A percentile compares a stretch with the other conserved stretches of the same genome.
Evolutionary conservation across 2,113 vertebrate genomes (phyloP).

Genomic region (Alouatta palliata): DNA sequence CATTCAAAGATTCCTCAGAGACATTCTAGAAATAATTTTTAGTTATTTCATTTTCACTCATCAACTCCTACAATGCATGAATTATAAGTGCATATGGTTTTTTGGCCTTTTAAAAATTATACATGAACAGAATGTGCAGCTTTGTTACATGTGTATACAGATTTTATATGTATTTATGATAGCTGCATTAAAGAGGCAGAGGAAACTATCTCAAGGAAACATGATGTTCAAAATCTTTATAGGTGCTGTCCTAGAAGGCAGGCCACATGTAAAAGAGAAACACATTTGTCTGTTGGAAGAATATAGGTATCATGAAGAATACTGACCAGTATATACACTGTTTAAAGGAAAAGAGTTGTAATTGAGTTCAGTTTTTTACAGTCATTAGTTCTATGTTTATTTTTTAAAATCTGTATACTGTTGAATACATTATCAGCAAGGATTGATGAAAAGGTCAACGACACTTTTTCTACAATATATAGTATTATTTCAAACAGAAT

Average conservation of each 20-base stretch:
- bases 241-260: not conserved
- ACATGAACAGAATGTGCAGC: too few species aligned
- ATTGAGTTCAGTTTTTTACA: not conserved
- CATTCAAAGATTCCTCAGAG: not conserved
- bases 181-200: not conserved
- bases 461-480: slow-evolving; percentile 18
- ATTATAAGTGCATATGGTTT: not conserved
- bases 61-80: not conserved
- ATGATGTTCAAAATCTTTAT: not conserved
- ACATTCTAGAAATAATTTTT: not conserved
- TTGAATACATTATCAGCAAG: not conserved
- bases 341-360: not conserved
- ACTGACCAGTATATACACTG: not conserved
- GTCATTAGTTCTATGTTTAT: not conserved
- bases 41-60: not conserved
- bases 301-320: not conserved
- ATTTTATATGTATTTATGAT: not conserved
- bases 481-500: slow-evolving; percentile 36
- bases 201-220: not conserved
- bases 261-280: not conserved
- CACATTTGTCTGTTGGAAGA: not conserved
- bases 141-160: not conserved
- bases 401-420: not conserved
- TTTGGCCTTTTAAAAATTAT: too few species aligned
- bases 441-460: not conserved